Evolutionary conservation across 2,113 vertebrate genomes (phyloP), one percentile per base, ranked within the genome.

Genomic region (Sturnira hondurensis): DNA sequence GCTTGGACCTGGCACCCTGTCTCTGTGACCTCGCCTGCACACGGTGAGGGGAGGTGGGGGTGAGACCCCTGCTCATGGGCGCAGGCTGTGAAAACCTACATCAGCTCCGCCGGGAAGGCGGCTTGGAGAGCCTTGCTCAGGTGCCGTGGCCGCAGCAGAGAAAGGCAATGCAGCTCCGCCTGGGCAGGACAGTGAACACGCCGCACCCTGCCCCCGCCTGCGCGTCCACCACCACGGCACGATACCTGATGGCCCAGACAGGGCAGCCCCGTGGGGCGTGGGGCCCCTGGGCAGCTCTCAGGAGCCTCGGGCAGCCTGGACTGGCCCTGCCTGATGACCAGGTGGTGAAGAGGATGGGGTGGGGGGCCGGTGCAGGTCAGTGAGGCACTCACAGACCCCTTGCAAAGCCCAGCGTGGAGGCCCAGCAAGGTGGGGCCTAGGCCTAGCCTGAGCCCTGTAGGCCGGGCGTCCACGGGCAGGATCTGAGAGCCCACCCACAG

Each of bases 161-260:
- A 45, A 77, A 41, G 43, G 41, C 6, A 13, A 54, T 41, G 19
- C 28, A 43, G 73, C 61, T 13, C 17, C 0, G 58, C 9, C 15
- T 0, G 0, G 6, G 54, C 0, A 38, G 31, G 56, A 9, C 22
- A 11, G 43, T 31, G 65, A 1, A 4, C 36, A 38, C 2, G 4
- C 16, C 50, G 22, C 45, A 11, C 65, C 7, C 8, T 0, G 16
- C 38, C 41, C 56, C 1, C 4, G 7, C 4, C 33, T n/a, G 19
- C 0, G 9, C 33, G 41, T 0, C 0, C 14, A 5, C 31, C 63
- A 11, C 54, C 33, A 17, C 0, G 7, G 63, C 17, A 17, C 15
- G 33, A 3, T 1, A 67, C 5, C 47, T 31, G 6, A 20, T 15
- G 71, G 38, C 45, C 31, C 58, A 61, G 38, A 13, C 13, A 38